Evolutionary conservation across 2,797 vertebrate genomes (phyloP), one percentile per base, ranked within the genome.

Genomic region (Tympanoctomys barrerae): DNA sequence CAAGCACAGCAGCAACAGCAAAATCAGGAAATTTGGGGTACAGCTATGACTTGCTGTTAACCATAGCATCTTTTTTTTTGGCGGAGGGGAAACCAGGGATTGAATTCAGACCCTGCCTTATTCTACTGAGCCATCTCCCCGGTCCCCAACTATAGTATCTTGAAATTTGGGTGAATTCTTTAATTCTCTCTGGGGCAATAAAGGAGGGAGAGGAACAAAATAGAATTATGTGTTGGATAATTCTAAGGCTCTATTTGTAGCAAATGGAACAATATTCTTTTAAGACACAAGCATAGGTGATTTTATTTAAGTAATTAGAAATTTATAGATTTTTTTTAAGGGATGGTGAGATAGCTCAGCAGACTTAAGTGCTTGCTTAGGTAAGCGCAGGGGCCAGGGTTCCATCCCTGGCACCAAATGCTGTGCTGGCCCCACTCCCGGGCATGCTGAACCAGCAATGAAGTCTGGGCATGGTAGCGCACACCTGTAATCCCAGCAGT

Each of bases 111-210:
- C 26, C 26, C 61, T 62, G 24, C 10, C 3, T 26, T 62, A 26
- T 11, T 24, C 61, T 26, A 62, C 24, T 62, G 24, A 62, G 49
- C 49, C 49, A 49, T 49, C 49, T 49, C 9, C 49, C 49, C 49
- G 49, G 49, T 11, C 49, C 49, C 49, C 81, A 21, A 33, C 71
- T 88, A 28, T 13, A 61, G 68, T 87, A 33, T 33, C 70, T 87
- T 64, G 42, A 80, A 54, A 96, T 9, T 2, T 6, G 39, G 16
- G 83, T 54, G 94, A 93, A 84, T 31, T 46, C 62, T 1, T 82
- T 61, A 49, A 62, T 26, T 97, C 24, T 54, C 93, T 80, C 5
- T 91, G 64, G 46, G 77, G 28, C 52, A 94, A 87, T 39, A 94
- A 71, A 90, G 66, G 2, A 75, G 26, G 42, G 42, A 49, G 42